Percentiles rank a stretch among this genome's conserved stretches.
These are phyloP conservation scores for Rhadina sibilatrix DNA, from an alignment of 2,113 vertebrate species.

Conservation along the genomic window DNA sequence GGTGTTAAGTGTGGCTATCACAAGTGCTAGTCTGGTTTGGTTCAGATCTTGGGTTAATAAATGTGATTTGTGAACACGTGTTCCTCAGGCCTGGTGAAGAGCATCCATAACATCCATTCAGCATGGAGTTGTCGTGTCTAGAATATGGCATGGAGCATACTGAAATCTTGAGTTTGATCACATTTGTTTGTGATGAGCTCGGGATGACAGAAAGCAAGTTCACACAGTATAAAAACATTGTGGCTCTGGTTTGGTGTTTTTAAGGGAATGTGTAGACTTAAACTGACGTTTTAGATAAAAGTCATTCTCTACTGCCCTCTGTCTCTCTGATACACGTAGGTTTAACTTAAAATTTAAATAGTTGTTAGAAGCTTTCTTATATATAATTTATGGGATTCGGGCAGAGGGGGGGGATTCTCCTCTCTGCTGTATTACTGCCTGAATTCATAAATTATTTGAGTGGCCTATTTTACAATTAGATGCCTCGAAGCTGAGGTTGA, in stretches of 20 bases:
- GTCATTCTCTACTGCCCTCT: neutral
- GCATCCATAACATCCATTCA: rapidly evolving
- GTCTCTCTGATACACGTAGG: neutral
- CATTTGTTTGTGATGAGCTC: neutral
- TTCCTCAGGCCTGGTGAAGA: neutral
- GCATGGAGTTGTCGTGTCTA: neutral
- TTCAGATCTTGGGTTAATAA: neutral
- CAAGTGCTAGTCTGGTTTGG: neutral
- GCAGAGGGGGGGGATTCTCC: neutral
- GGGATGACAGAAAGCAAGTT: neutral
- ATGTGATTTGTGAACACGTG: neutral
- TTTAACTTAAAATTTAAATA: slow-evolving; percentile 34
- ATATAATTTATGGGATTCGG: slow-evolving; percentile 10
- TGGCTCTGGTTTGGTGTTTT: neutral
- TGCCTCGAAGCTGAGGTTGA: neutral
- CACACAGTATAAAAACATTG: neutral
- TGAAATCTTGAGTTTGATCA: neutral
- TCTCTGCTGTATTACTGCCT: neutral
- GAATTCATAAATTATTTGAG: slow-evolving; percentile 54
- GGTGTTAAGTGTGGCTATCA: neutral
- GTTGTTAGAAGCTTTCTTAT: slow-evolving; percentile 40
- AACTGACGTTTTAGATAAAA: neutral
- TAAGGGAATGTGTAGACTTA: neutral
- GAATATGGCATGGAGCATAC: neutral
- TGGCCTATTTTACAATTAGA: slow-evolving; percentile 38